Percentiles rank a stretch among this genome's conserved stretches.
Conservation (phyloP, 2,113 vertebrate genomes). For the Thamnophis sirtalis region DNA sequence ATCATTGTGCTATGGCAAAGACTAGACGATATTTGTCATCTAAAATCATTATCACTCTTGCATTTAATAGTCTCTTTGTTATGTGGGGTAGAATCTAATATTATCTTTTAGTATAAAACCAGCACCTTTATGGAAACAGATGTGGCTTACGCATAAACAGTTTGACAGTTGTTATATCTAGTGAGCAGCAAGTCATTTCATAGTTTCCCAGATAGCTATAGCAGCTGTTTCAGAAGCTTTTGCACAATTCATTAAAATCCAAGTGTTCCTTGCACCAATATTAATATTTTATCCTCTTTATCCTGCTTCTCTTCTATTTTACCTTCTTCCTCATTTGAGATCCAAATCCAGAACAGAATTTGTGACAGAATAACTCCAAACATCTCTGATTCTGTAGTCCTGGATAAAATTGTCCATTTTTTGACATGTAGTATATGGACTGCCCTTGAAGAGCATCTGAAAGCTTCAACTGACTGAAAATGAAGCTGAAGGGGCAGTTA, state of each 20-base stretch:
- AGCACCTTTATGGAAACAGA: not conserved
- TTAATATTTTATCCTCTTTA: not conserved
- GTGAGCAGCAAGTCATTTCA: not conserved
- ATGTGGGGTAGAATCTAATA: not conserved
- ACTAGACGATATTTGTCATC: not conserved
- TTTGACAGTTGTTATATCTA: not conserved
- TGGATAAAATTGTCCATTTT: not conserved
- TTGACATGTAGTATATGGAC: not conserved
- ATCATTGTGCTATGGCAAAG: not conserved
- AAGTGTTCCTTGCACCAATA: not conserved
- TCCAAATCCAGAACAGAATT: not conserved
- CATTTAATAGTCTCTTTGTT: not conserved
- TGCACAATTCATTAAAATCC: not conserved
- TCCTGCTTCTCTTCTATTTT: not conserved
- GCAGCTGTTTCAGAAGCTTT: not conserved
- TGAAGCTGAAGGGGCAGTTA: not conserved
- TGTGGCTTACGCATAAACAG: not conserved
- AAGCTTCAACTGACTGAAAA: not conserved
- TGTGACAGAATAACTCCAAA: not conserved
- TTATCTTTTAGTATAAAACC: not conserved
- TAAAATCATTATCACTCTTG: not conserved
- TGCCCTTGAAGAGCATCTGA: not conserved
- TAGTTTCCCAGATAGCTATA: not conserved
- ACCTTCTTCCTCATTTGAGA: not conserved
- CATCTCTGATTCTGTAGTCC: not conserved